Evolutionary conservation across 2,888 invertebrate genomes (phyloP).

Genomic region (Artemia sinica): DNA sequence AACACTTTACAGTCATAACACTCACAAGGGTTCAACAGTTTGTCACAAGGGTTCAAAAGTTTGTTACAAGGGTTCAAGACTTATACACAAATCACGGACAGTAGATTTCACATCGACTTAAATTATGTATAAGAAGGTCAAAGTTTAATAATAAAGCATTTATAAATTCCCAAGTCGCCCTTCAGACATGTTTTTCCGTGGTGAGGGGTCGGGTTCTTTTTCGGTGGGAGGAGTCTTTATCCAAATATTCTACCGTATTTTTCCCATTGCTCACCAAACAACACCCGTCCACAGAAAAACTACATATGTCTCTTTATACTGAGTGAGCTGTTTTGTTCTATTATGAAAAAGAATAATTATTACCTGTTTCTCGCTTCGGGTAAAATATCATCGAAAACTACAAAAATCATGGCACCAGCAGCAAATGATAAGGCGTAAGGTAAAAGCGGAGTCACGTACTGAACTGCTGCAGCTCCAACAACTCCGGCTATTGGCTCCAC

Average conservation of each 20-base stretch:
- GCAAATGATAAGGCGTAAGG: constrained; percentile 93
- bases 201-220: too few relatives aligned
- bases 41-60: too few relatives aligned
- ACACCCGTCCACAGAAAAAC: not conserved
- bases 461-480: constrained; percentile 67
- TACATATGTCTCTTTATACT: not conserved
- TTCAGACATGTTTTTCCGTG: too few relatives aligned
- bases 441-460: constrained; percentile 60
- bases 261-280: not conserved
- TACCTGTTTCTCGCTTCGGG: constrained; percentile 88
- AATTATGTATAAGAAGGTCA: too few relatives aligned
- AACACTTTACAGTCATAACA: too few relatives aligned
- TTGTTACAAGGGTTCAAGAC: too few relatives aligned
- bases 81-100: too few relatives aligned
- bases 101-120: too few relatives aligned
- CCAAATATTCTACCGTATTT: not conserved
- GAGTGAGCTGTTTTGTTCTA: not conserved
- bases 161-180: too few relatives aligned
- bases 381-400: constrained; percentile 92
- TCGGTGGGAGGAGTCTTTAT: too few relatives aligned
- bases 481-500: constrained; percentile 94
- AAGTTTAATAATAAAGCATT: too few relatives aligned
- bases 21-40: accelerated
- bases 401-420: constrained; percentile 95
- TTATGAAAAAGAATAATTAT: constrained; percentile 25